Percentiles rank a stretch among this genome's conserved stretches.
These are phyloP conservation scores for Percina caprodes DNA, from an alignment of 2,113 vertebrate species.

Conservation along the genomic window DNA sequence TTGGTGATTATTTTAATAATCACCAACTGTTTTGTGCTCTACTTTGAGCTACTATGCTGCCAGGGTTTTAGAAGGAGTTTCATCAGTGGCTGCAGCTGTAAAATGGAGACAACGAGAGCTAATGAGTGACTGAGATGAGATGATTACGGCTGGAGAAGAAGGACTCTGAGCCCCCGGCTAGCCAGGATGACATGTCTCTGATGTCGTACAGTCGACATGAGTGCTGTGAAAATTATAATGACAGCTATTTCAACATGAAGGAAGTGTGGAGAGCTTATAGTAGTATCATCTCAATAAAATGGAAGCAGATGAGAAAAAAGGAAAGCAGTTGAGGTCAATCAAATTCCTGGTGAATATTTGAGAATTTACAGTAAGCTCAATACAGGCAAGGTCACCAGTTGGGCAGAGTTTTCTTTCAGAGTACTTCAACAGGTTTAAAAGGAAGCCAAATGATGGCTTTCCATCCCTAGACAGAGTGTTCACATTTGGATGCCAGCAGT, in stretches of 20 bases:
- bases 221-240: not conserved
- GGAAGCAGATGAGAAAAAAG: not conserved
- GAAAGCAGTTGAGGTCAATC: not conserved
- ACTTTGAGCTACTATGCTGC: too few relatives aligned
- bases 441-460: conserved; percentile 30
- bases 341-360: not conserved
- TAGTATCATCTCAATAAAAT: not conserved
- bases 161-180: not conserved
- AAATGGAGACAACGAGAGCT: not conserved
- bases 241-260: not conserved
- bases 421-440: conserved; percentile 27
- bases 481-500: conserved; percentile 15
- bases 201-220: too few relatives aligned
- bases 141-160: not conserved
- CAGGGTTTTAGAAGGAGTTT: not conserved
- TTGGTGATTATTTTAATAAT: too few relatives aligned
- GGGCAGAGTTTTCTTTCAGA: not conserved
- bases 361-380: conserved; percentile 19
- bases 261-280: not conserved
- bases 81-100: not conserved
- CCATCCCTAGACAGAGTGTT: conserved; percentile 25
- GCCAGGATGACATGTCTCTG: not conserved
- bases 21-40: too few relatives aligned
- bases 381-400: conserved; percentile 16
- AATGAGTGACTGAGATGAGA: not conserved